phyloP scores from a whole-genome alignment of 2,797 vertebrate species.

The Ptychadena robeensis region DNA sequence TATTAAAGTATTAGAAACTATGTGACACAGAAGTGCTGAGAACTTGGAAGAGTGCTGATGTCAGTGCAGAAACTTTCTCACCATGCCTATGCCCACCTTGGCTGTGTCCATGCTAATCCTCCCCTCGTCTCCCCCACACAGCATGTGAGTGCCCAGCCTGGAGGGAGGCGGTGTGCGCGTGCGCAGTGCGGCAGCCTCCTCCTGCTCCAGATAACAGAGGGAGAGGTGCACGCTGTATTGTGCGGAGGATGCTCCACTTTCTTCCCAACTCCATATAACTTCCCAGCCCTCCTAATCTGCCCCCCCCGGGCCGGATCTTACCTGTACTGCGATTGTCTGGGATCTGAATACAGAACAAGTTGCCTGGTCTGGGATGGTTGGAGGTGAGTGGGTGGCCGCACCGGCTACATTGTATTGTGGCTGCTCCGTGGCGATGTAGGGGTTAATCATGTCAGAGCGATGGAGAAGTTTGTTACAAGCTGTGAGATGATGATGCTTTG shows the following conservation, averaged over 20 bases:
- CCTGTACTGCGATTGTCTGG: background rate
- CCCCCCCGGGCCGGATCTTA: background rate
- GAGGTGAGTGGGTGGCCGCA: slow-evolving; percentile 29
- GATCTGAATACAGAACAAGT: background rate
- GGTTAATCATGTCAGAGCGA: background rate
- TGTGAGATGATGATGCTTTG: background rate
- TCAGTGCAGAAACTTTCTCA: background rate
- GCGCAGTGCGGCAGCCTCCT: slow-evolving; percentile 3
- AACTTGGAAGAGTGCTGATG: background rate
- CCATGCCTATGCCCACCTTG: background rate
- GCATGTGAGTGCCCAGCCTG: slow-evolving; percentile 11
- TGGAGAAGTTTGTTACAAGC: background rate
- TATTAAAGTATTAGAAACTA: too few relatives aligned
- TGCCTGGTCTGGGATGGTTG: background rate
- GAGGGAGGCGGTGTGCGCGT: slow-evolving; percentile 42
- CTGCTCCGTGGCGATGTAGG: background rate
- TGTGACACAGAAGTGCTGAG: too few relatives aligned
- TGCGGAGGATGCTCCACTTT: slow-evolving; percentile 33
- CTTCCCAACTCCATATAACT: background rate
- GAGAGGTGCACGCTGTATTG: slow-evolving; percentile 35
- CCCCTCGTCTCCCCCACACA: slow-evolving; percentile 29
- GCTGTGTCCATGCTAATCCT: slow-evolving; percentile 15
- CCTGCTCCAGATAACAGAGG: slow-evolving; percentile 39
- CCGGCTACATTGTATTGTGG: background rate
- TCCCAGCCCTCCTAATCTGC: background rate